phyloP scores from a whole-genome alignment of 2,888 invertebrate genomes.

The Bembecia ichneumoniformis region DNA sequence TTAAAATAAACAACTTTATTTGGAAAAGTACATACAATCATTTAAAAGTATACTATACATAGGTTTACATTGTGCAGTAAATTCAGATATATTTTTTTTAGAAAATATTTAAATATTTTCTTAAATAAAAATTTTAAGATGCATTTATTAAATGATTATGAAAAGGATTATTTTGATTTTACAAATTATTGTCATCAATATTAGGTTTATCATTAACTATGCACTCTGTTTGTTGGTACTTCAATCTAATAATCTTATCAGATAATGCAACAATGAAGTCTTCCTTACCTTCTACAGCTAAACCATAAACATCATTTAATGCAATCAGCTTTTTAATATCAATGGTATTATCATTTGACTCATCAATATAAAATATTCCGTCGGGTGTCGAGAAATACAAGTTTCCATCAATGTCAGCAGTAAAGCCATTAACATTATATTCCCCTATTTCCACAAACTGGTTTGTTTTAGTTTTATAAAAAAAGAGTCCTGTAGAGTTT shows the following conservation, averaged over 20 bases:
- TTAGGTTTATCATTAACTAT: not conserved
- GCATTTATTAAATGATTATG: no score
- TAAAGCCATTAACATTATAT: constrained; percentile 16
- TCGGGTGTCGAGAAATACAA: constrained; percentile 23
- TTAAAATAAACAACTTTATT: no score
- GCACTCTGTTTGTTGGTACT: constrained; percentile 4
- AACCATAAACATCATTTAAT: constrained; percentile 4
- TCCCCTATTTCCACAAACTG: constrained; percentile 10
- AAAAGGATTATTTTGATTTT: not conserved
- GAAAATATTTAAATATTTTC: no score
- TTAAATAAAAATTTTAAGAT: no score
- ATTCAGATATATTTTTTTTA: no score
- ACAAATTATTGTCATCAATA: not conserved
- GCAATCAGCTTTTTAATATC: constrained; percentile 1
- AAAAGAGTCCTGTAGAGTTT: constrained; percentile 30
- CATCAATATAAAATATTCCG: constrained; percentile 17
- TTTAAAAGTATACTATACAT: no score
- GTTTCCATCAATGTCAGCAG: constrained; percentile 22
- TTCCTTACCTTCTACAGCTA: constrained; percentile 5
- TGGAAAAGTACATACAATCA: no score
- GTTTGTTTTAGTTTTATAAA: constrained; percentile 11
- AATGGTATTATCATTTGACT: no score
- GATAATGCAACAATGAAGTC: constrained; percentile 20
- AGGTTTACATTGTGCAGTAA: no score
- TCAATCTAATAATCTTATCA: constrained; percentile 23